phyloP scores from a whole-genome alignment of 53 echinoderm and acorn worm species.

The Temnopleurus reevesii region DNA sequence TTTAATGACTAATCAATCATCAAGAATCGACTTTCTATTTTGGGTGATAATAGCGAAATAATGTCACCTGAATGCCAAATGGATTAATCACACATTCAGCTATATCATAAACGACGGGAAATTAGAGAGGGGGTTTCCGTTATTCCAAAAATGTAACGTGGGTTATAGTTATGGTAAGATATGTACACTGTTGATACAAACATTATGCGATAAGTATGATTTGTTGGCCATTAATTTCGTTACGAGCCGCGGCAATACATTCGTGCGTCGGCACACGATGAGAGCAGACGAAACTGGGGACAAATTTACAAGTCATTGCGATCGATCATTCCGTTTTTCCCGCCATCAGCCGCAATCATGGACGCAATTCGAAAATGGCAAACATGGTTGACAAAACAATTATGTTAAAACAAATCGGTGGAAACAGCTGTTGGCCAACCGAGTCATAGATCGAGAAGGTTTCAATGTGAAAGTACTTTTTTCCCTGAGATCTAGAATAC shows the following conservation, averaged over 20 bases:
- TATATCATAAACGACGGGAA: not conserved
- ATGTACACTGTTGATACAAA: not conserved
- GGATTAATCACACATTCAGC: not conserved
- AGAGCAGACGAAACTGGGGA: not conserved
- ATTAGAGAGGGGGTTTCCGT: not conserved
- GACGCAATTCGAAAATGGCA: constrained; percentile 9
- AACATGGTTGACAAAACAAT: constrained; percentile 44
- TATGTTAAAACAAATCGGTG: constrained; percentile 46
- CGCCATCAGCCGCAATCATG: constrained; percentile 17
- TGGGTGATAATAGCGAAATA: not conserved
- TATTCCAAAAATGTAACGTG: not conserved
- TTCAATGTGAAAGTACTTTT: constrained; percentile 29
- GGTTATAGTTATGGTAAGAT: not conserved
- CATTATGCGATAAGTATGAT: not conserved
- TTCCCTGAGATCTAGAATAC: not conserved
- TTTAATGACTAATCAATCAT: too few relatives aligned
- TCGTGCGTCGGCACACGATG: not conserved
- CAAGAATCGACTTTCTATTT: not conserved
- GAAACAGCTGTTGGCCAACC: constrained; percentile 44
- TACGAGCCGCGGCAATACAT: not conserved
- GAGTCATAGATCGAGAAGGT: not conserved
- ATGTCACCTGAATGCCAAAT: not conserved
- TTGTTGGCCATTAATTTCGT: not conserved
- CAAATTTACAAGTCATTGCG: constrained; percentile 26
- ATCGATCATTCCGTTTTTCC: constrained; percentile 31